These are phyloP conservation scores for Cyprinodon tularosa DNA, from an alignment of 2,113 vertebrate genomes.

Conservation along the genomic window DNA sequence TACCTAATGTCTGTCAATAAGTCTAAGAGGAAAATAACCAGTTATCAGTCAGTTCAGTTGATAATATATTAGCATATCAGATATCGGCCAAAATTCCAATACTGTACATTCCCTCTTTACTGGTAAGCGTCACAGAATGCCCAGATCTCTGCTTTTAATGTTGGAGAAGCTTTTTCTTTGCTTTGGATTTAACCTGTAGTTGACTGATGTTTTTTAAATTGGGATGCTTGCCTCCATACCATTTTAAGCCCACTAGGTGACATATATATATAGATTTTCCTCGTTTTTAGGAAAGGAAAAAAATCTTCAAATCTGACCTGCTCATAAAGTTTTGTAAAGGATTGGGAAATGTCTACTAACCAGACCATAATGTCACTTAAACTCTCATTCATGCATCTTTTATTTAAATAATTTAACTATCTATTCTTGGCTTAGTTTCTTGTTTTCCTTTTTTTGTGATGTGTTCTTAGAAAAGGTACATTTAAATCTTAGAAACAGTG, in stretches of 20 bases:
- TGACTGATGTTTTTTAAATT: not conserved
- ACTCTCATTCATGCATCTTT: not conserved
- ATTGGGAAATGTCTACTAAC: not conserved
- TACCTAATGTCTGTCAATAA: too few relatives aligned
- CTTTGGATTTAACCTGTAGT: not conserved
- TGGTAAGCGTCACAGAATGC: not conserved
- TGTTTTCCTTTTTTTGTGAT: not conserved
- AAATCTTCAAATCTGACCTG: not conserved
- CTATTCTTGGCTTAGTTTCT: not conserved
- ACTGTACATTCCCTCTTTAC: too few relatives aligned
- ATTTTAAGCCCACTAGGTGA: not conserved
- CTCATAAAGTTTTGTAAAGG: not conserved
- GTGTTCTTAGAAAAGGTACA: not conserved
- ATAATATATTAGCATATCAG: too few relatives aligned
- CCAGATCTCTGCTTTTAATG: not conserved
- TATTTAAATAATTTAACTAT: not conserved
- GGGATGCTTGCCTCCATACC: not conserved
- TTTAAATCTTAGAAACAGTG: not conserved
- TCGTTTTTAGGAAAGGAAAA: not conserved
- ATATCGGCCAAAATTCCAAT: too few relatives aligned
- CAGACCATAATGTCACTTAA: not conserved
- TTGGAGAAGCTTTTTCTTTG: not conserved
- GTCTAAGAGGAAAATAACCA: too few relatives aligned
- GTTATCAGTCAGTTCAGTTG: too few relatives aligned
- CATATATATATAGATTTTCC: not conserved